Conservation (phyloP, 2,797 vertebrate genomes). For the Microctenopoma stevenorrisi region DNA sequence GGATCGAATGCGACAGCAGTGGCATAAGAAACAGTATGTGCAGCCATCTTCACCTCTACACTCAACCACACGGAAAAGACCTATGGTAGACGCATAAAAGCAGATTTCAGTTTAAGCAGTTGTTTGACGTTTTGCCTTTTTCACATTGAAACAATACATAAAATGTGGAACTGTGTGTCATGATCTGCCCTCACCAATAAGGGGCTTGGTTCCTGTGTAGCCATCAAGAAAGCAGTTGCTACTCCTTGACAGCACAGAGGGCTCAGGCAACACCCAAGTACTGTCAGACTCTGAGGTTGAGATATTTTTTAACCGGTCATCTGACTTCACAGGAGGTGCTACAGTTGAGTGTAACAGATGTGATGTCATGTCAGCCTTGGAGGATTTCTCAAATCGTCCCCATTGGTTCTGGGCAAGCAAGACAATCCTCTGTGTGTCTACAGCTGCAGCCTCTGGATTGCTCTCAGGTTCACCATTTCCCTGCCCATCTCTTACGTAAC, state of each 20-base stretch:
- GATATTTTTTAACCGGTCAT: neutral
- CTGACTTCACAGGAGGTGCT: neutral
- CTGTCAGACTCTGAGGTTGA: neutral
- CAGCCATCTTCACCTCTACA: constrained; percentile 64
- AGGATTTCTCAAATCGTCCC: neutral
- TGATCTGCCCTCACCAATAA: constrained; percentile 69
- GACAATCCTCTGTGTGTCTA: constrained; percentile 41
- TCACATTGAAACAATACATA: no score
- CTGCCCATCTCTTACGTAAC: constrained; percentile 34
- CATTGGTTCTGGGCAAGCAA: constrained; percentile 11
- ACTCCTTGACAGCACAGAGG: neutral
- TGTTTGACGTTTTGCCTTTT: neutral
- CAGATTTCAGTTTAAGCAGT: neutral
- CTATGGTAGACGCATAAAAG: constrained; percentile 49
- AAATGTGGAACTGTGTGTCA: no score
- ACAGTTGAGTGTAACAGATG: neutral
- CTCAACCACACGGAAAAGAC: constrained; percentile 71
- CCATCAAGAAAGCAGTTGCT: constrained; percentile 34
- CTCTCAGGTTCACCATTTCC: neutral
- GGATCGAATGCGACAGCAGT: constrained; percentile 74
- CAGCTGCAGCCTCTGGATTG: constrained; percentile 6
- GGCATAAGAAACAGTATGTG: constrained; percentile 74
- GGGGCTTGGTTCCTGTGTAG: constrained; percentile 47
- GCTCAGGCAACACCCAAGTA: neutral
- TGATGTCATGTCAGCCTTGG: neutral